phyloP scores from a whole-genome alignment of 2,888 invertebrate genomes.

The Rotaria sp. region DNA sequence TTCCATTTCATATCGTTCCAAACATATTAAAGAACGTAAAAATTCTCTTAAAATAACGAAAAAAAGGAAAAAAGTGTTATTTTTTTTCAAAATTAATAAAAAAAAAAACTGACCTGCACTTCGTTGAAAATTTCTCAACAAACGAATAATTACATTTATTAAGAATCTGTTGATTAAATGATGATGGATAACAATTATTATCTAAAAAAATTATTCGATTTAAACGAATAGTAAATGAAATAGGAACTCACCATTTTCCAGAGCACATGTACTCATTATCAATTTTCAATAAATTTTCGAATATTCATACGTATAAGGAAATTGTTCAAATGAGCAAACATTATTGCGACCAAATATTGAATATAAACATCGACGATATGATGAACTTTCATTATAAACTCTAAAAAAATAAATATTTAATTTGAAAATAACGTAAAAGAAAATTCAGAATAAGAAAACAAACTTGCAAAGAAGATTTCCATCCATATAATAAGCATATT shows the following conservation, averaged over 20 bases:
- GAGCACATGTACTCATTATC: neutral
- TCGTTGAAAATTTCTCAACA: neutral
- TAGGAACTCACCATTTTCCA: neutral
- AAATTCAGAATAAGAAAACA: neutral
- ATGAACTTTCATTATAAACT: neutral
- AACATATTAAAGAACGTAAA: neutral
- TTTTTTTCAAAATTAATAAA: neutral
- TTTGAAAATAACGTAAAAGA: neutral
- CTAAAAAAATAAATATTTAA: neutral
- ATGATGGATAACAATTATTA: neutral
- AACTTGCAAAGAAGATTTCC: neutral
- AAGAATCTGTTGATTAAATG: neutral
- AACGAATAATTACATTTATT: slow-evolving; percentile 1
- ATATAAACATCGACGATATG: slow-evolving; percentile 1
- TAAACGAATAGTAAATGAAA: neutral
- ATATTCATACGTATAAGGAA: neutral
- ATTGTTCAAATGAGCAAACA: neutral
- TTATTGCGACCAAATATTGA: neutral
- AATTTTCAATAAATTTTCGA: neutral
- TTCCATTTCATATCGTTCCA: neutral
- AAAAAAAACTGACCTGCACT: neutral
- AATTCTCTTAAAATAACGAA: neutral
- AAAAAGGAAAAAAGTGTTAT: neutral
- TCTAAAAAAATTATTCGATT: neutral
- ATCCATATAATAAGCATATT: neutral